Base-by-base conservation (phyloP, 2,113 vertebrate species). In the Notarius lentiginosus region DNA sequence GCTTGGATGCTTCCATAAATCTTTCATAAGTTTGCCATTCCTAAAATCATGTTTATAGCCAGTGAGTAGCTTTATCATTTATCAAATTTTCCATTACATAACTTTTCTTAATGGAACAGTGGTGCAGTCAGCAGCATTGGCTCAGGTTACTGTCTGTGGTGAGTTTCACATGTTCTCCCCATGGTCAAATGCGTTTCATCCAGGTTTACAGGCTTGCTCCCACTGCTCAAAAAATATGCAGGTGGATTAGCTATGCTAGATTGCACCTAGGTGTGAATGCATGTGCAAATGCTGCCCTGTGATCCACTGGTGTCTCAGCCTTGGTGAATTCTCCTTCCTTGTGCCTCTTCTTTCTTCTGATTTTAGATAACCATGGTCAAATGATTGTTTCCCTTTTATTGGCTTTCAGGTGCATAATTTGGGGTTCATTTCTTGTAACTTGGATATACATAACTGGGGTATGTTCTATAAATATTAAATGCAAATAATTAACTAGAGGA, bases 211-310 rank as follows among this genome's bases (percentile, higher is more conserved):
- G 10, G 20, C 22, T 24, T 55, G 76, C n/a, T 27, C 49, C 14
- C 51, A 79, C 24, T 77, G 51, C 55, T 77, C 20, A 76, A 15
- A 51, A 51, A 47, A 20, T 41, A 53, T 56, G 75, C 75, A 55
- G n/a, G 76, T 56, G 51, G 75, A 77, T 55, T 77, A 14, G 51
- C 14, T 30, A 17, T 79, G n/a, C n/a, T 79, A 79, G 27, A 79
- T 58, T 58, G 18, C 77, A 5, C n/a, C 9, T 34, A 56, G 53
- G 15, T 79, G 7, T 55, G 2, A 77, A n/a, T 30, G 53, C 30
- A 7, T 79, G 15, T 55, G n/a, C 4, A 27, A 56, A 30, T 56
- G 7, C 10, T 12, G 34, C 30, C 34, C 18, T 24, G 11, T 15
- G 12, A 55, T 77, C 12, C 49, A 55, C 49, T 27, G 12, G 12